Evolutionary conservation across 2,888 invertebrate species (phyloP).

Genomic region (Ephialtes manifestator): DNA sequence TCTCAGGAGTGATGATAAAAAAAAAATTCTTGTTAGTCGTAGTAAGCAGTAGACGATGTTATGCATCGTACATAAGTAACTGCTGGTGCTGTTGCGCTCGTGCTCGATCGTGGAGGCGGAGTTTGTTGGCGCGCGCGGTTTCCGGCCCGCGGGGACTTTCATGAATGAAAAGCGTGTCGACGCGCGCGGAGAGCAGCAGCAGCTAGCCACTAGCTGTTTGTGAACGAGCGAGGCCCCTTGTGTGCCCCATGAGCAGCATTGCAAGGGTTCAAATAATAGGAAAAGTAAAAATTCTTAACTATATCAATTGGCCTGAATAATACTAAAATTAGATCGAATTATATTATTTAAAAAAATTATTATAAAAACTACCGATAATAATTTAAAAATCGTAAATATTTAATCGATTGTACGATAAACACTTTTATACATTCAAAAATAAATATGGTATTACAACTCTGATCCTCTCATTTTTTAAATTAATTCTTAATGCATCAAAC

Average conservation of each 20-base stretch:
- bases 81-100: conserved; percentile 57
- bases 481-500: too few relatives aligned
- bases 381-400: too few relatives aligned
- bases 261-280: not conserved
- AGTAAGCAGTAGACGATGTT: conserved; percentile 10
- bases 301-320: too few relatives aligned
- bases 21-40: conserved; percentile 25
- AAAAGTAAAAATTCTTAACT: too few relatives aligned
- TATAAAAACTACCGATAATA: too few relatives aligned
- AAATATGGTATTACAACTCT: too few relatives aligned
- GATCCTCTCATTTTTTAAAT: too few relatives aligned
- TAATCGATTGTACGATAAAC: too few relatives aligned
- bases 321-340: too few relatives aligned
- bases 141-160: conserved; percentile 68
- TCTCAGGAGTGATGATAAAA: not conserved
- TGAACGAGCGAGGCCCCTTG: conserved; percentile 9
- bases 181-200: conserved; percentile 7
- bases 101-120: conserved; percentile 66
- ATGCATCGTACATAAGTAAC: conserved; percentile 48
- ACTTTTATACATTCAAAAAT: too few relatives aligned
- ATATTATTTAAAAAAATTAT: too few relatives aligned
- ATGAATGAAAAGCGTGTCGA: conserved; percentile 71
- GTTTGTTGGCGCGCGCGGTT: conserved; percentile 67
- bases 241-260: conserved; percentile 1
- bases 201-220: conserved; percentile 7